Conservation (phyloP, 2,888 invertebrate species). For the Barypeithes pellucidus region DNA sequence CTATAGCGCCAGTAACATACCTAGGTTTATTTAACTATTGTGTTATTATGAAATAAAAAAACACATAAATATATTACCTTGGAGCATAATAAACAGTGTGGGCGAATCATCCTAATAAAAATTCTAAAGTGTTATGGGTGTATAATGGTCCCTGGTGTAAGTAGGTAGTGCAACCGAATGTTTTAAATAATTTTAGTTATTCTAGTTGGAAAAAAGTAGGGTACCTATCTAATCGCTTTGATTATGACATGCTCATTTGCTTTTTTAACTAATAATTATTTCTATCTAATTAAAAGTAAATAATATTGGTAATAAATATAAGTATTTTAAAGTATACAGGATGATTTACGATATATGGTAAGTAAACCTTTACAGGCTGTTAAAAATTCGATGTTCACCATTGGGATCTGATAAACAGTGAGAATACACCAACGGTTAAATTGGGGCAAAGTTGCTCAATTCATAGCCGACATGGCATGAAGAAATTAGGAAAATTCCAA, state of each 20-base stretch:
- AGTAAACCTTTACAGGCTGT: too few species aligned
- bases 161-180: conserved; percentile 42
- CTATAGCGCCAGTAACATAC: neutral
- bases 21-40: conserved; percentile 1
- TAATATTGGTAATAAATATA: conserved; percentile 4
- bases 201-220: conserved; percentile 3
- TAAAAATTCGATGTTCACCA: too few species aligned
- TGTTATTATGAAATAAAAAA: conserved; percentile 36
- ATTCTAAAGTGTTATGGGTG: conserved; percentile 47
- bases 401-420: too few species aligned
- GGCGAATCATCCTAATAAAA: conserved; percentile 52
- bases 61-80: conserved; percentile 43
- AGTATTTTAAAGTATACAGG: conserved; percentile 1
- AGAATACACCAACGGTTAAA: too few species aligned
- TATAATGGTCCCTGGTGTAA: conserved; percentile 33
- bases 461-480: too few species aligned
- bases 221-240: neutral
- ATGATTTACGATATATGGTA: too few species aligned
- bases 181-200: conserved; percentile 22
- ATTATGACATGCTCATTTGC: neutral
- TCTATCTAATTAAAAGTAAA: neutral
- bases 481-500: too few species aligned
- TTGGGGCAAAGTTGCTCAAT: too few species aligned
- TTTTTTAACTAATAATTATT: neutral
- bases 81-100: conserved; percentile 38